These are phyloP conservation scores for Drosophila willistoni DNA, from an alignment of 1,140 invertebrate genomes.

Conservation along the genomic window DNA sequence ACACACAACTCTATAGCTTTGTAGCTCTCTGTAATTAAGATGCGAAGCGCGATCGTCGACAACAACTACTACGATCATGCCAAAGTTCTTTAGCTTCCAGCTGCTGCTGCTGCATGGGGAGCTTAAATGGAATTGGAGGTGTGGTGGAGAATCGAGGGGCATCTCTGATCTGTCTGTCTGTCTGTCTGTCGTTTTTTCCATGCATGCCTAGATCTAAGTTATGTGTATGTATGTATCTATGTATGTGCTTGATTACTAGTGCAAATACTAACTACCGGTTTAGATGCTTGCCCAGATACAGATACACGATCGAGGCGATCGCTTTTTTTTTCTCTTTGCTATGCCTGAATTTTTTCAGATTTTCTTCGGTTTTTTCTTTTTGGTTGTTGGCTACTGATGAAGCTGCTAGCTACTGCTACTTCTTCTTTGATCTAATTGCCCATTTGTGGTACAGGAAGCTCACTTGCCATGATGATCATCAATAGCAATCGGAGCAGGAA, in stretches of 20 bases:
- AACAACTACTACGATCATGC: conserved; percentile 5
- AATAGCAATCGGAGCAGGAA: conserved; percentile 35
- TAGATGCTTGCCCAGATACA: conserved; percentile 68
- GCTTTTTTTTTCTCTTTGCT: not conserved
- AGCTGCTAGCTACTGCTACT: conserved; percentile 28
- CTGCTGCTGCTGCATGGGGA: conserved; percentile 4
- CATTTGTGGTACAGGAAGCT: conserved; percentile 69
- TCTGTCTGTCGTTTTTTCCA: conserved; percentile 46
- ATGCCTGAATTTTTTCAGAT: not conserved
- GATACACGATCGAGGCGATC: conserved; percentile 21
- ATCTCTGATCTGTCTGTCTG: conserved; percentile 13
- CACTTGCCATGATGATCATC: conserved; percentile 48
- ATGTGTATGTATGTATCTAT: conserved; percentile 37
- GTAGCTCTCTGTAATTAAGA: conserved; percentile 75
- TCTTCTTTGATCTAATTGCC: conserved; percentile 62
- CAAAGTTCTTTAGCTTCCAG: conserved; percentile 62
- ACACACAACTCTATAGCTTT: conserved; percentile 36
- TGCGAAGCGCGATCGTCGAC: conserved; percentile 77
- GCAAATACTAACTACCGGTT: conserved; percentile 81
- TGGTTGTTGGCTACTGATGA: not conserved
- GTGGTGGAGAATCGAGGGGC: not conserved
- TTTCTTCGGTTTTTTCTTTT: not conserved
- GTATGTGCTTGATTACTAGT: conserved; percentile 73
- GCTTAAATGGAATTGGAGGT: not conserved
- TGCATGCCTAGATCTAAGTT: conserved; percentile 77